Conservation (phyloP, 2,888 invertebrate species). For the Azorinus chamasolen region DNA sequence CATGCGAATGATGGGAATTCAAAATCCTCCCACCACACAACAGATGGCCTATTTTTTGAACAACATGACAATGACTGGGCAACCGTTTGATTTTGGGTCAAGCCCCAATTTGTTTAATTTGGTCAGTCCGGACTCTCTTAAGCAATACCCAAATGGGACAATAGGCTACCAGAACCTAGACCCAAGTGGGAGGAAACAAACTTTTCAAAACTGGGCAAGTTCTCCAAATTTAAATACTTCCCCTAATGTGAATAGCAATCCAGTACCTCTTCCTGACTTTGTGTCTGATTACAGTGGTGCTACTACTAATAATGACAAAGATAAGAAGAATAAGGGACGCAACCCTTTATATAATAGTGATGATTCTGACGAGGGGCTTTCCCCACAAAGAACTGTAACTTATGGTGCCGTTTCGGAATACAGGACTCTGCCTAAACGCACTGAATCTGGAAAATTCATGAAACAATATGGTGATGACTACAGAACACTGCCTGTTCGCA, state of each 20-base stretch:
- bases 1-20: constrained; percentile 76
- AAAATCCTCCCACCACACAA: constrained; percentile 71
- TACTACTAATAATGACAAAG: constrained; percentile 39
- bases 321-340: constrained; percentile 33
- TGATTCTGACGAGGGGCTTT: constrained; percentile 67
- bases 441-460: constrained; percentile 65
- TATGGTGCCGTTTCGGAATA: constrained; percentile 66
- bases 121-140: constrained; percentile 38
- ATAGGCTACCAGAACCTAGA: constrained; percentile 37
- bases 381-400: constrained; percentile 65
- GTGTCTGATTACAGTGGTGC: constrained; percentile 63
- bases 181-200: constrained; percentile 30
- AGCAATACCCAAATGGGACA: constrained; percentile 28
- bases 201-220: constrained; percentile 55
- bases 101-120: constrained; percentile 52
- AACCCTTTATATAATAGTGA: constrained; percentile 64
- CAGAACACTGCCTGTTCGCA: constrained; percentile 38
- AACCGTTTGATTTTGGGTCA: constrained; percentile 55
- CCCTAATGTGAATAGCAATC: constrained; percentile 7
- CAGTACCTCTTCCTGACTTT: constrained; percentile 51
- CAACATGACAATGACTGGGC: constrained; percentile 60
- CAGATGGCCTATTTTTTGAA: constrained; percentile 76
- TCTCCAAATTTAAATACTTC: constrained; percentile 45
- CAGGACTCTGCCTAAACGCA: constrained; percentile 46
- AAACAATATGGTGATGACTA: constrained; percentile 33